These are phyloP conservation scores for Semnornis frantzii DNA, from an alignment of 2,113 vertebrate genomes.

Conservation along the genomic window DNA sequence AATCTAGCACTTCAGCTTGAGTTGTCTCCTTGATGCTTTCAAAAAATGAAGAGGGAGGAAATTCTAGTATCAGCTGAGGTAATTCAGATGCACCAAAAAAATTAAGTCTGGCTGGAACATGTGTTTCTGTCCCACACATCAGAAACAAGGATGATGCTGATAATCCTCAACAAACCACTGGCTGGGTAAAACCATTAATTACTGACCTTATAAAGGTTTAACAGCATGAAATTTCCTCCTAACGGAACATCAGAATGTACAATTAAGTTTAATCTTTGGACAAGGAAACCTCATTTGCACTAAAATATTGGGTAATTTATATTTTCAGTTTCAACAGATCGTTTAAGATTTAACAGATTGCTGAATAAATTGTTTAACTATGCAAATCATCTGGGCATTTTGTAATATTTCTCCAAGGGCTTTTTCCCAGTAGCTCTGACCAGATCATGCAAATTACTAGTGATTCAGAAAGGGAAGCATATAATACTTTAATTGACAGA, in stretches of 20 bases:
- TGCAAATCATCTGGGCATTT: constrained; percentile 49
- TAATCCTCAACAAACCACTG: background rate
- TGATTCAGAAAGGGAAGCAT: constrained; percentile 21
- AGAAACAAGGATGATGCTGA: background rate
- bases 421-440: constrained; percentile 25
- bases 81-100: constrained; percentile 11
- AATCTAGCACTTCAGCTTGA: background rate
- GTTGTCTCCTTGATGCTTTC: background rate
- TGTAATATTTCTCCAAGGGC: constrained; percentile 50
- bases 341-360: constrained; percentile 21
- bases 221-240: background rate
- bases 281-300: constrained; percentile 7
- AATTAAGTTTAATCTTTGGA: constrained; percentile 10
- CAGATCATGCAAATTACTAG: constrained; percentile 43
- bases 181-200: constrained; percentile 40
- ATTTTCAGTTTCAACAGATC: constrained; percentile 47
- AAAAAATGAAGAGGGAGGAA: background rate
- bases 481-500: constrained; percentile 43
- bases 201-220: constrained; percentile 24
- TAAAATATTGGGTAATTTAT: constrained; percentile 12
- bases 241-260: background rate
- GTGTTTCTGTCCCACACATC: background rate
- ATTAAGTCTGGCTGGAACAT: background rate
- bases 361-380: constrained; percentile 57
- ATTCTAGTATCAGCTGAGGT: background rate